Percentiles rank a stretch among this genome's conserved stretches.
These are phyloP conservation scores for Tortrix viridana DNA, from an alignment of 2,888 invertebrate genomes.

Conservation along the genomic window DNA sequence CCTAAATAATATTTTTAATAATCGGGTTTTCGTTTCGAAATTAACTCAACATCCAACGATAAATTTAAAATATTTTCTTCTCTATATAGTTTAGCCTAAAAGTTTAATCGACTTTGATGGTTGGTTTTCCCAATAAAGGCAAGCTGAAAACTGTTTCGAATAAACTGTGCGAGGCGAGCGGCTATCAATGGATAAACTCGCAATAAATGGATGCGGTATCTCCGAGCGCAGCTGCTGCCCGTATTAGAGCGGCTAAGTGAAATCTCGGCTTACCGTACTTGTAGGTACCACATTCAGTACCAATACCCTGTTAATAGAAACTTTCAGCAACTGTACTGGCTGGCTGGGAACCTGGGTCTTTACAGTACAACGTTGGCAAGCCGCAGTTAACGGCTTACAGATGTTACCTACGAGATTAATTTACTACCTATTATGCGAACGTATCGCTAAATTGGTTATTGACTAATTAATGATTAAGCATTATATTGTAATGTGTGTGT, in stretches of 20 bases:
- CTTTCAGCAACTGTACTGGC: conserved; percentile 20
- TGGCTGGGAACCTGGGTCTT: neutral
- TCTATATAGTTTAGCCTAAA: neutral
- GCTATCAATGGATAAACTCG: conserved; percentile 35
- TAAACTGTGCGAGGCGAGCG: conserved; percentile 16
- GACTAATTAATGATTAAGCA: too few species aligned
- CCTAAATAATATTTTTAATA: too few species aligned
- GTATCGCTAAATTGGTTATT: too few species aligned
- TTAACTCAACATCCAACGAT: too few species aligned
- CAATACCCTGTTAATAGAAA: conserved; percentile 28
- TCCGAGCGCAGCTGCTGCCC: conserved; percentile 31
- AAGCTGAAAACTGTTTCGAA: conserved; percentile 29
- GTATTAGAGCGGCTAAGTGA: conserved; percentile 33
- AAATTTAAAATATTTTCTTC: neutral
- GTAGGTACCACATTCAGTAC: conserved; percentile 16
- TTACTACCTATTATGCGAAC: too few species aligned
- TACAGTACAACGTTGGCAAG: neutral
- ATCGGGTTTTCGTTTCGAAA: too few species aligned
- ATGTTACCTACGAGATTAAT: too few species aligned
- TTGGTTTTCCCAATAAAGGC: conserved; percentile 16
- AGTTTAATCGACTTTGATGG: conserved; percentile 9
- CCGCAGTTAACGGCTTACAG: neutral
- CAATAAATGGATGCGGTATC: conserved; percentile 37
- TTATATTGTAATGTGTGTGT: too few species aligned
- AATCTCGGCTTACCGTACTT: conserved; percentile 30